Evolutionary conservation across 2,113 vertebrate genomes (phyloP), one percentile per base, ranked within the genome.

Genomic region (Sylvilagus bachmani): DNA sequence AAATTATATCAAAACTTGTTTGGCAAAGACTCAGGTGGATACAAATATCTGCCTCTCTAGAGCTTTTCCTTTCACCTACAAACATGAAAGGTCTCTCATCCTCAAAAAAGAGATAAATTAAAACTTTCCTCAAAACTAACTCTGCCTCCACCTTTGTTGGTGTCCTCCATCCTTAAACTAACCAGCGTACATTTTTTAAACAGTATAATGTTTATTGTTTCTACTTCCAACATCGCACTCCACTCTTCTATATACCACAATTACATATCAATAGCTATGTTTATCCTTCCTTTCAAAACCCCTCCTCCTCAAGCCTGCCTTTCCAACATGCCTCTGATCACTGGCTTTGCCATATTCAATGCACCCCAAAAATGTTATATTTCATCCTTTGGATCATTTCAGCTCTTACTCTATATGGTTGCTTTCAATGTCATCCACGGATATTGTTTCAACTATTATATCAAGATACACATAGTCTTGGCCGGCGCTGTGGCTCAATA

Each of bases 91-190:
- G 33, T 87, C 70, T 86, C 33, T 36, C 21, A 66, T 33, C 38
- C 74, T 89, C 86, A 17, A 84, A 92, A 93, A 75, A 64, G 27
- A 66, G n/a, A 79, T 55, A 44, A 33, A 38, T 73, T 58, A 84
- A 73, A 84, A 38, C 16, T 75, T 89, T 61, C 44, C 9, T 80
- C 51, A 24, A 38, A 79, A 80, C 24, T 66, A n/a, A 22, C 83
- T 67, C 55, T 12, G 44, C 36, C 16, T 87, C 44, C 8, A 12
- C 38, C 27, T 84, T 90, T 70, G 71, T 1, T 49, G 21, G 5
- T 74, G 62, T 27, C 49, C 14, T 33, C 36, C 55, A 71, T 79
- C 51, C 62, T 67, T 73, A 81, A n/a, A 44, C n/a, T 36, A 11
- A 61, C 22, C 22, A 49, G 5, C 1, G 24, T 1, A 77, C 49